Evolutionary conservation across 2,888 invertebrate species (phyloP).

Genomic region (Melanotus villosus): DNA sequence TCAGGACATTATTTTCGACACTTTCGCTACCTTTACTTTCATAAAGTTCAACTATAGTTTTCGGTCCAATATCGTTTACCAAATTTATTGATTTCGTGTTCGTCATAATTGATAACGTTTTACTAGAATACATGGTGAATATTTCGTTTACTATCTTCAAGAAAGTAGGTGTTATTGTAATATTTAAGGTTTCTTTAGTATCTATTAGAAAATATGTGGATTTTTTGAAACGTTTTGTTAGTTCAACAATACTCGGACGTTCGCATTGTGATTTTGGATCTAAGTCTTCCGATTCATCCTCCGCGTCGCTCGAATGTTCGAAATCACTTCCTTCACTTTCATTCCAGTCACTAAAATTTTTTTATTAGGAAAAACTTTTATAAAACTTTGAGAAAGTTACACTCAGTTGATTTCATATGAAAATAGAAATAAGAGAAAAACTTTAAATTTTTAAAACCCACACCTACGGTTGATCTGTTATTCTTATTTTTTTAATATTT

Average conservation of each 20-base stretch:
- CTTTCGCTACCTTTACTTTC: constrained; percentile 70
- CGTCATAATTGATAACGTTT: constrained; percentile 64
- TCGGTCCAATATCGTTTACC: constrained; percentile 77
- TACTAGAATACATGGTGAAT: constrained; percentile 65
- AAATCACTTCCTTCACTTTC: constrained; percentile 67
- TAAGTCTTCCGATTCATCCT: constrained; percentile 62
- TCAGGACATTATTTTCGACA: constrained; percentile 66
- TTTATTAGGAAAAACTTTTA: too few relatives aligned
- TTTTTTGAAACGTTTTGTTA: constrained; percentile 57
- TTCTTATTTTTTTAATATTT: too few relatives aligned
- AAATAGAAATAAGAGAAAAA: too few relatives aligned
- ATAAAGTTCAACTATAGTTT: constrained; percentile 72
- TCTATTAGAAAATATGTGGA: constrained; percentile 81
- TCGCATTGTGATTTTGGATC: constrained; percentile 49
- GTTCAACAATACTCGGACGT: constrained; percentile 33
- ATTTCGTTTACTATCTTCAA: constrained; percentile 71
- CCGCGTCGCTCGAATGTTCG: constrained; percentile 72
- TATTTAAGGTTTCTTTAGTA: constrained; percentile 76
- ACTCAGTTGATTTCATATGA: too few relatives aligned
- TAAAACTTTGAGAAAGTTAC: too few relatives aligned
- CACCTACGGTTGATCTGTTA: too few relatives aligned
- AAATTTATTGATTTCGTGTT: constrained; percentile 69
- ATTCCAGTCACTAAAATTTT: constrained; percentile 67
- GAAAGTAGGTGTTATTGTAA: constrained; percentile 78
- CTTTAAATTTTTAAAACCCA: too few relatives aligned